phyloP scores from a whole-genome alignment of 2,888 invertebrate species.

The Lasioglossum leucozonium region DNA sequence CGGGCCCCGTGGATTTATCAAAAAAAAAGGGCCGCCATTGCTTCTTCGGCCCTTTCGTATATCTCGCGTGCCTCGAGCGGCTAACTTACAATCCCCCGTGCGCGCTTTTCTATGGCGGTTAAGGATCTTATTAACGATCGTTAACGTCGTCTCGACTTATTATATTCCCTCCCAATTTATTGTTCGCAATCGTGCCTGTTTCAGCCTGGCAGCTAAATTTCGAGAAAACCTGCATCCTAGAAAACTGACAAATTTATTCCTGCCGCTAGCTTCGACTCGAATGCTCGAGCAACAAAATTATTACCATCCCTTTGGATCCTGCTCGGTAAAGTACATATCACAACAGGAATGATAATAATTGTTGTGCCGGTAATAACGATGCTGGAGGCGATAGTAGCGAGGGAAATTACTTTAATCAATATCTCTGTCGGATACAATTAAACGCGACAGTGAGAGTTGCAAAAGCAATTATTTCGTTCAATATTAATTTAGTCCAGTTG shows the following conservation, averaged over 20 bases:
- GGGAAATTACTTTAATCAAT: too few relatives aligned
- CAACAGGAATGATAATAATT: neutral
- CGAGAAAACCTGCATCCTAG: neutral
- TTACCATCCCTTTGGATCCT: neutral
- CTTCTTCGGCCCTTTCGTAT: neutral
- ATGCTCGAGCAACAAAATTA: neutral
- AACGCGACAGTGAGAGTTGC: too few relatives aligned
- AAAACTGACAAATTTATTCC: neutral
- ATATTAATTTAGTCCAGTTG: too few relatives aligned
- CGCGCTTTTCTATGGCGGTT: constrained; percentile 11
- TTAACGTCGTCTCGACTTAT: constrained; percentile 2
- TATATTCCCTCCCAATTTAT: neutral
- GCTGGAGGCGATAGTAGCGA: neutral
- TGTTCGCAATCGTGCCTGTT: neutral
- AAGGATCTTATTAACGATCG: constrained; percentile 14
- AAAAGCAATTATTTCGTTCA: too few relatives aligned
- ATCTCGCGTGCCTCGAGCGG: constrained; percentile 21
- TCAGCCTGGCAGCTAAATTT: neutral
- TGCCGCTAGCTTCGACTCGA: neutral
- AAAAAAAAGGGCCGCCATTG: constrained; percentile 5
- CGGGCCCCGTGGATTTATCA: constrained; percentile 35
- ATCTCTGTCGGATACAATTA: too few relatives aligned
- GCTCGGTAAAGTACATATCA: neutral
- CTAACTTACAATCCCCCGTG: constrained; percentile 18
- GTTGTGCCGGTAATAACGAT: neutral